These are phyloP conservation scores for Neogobius melanostomus DNA, from an alignment of 2,113 vertebrate genomes.

Conservation along the genomic window DNA sequence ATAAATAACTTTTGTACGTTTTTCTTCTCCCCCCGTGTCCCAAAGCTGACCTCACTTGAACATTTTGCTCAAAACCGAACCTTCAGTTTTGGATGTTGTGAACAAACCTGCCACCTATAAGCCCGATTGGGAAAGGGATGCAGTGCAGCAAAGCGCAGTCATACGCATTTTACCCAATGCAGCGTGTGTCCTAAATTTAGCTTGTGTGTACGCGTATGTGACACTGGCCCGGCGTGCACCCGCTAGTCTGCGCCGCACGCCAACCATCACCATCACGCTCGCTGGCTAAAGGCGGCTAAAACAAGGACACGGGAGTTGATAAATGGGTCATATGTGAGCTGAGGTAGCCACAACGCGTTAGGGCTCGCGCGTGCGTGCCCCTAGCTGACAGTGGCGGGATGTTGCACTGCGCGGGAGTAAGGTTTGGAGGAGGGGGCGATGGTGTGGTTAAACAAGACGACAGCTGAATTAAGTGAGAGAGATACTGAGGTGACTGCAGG, in stretches of 20 bases:
- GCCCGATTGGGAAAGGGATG: neutral
- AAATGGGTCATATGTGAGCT: constrained; percentile 67
- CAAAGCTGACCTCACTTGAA: no score
- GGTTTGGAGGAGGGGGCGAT: constrained; percentile 33
- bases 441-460: constrained; percentile 59
- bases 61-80: no score
- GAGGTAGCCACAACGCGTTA: constrained; percentile 60
- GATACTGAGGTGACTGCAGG: constrained; percentile 58
- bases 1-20: no score
- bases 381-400: constrained; percentile 48
- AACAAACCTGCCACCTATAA: no score
- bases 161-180: constrained; percentile 25
- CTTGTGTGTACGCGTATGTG: neutral
- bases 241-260: constrained; percentile 31
- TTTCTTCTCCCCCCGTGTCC: no score
- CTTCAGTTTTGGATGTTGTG: no score
- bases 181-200: constrained; percentile 55
- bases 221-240: constrained; percentile 35
- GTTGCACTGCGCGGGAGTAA: constrained; percentile 10
- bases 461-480: constrained; percentile 52
- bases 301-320: constrained; percentile 44
- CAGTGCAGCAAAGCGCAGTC: constrained; percentile 39
- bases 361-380: constrained; percentile 40
- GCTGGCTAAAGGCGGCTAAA: constrained; percentile 44
- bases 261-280: constrained; percentile 36